Evolutionary conservation across 2,888 invertebrate species (phyloP), one percentile per base, ranked within the genome.

Genomic region (Drosophila pegasa): DNA sequence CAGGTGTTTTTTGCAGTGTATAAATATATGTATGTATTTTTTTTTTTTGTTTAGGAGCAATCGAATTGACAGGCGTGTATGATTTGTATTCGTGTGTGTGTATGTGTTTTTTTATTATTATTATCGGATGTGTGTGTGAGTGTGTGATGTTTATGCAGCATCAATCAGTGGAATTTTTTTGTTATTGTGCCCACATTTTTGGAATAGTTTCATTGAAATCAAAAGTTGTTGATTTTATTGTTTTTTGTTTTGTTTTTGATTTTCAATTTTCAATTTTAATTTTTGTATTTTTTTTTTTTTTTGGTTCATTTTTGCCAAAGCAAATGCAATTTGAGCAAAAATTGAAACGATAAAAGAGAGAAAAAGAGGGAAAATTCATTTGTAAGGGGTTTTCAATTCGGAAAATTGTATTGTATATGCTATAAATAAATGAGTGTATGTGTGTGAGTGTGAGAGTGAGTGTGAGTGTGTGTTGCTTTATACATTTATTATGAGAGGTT

Each of bases 361-460:
- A 83, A 72, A 80, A 79, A 69, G 71, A 71, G 67, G 66, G 75
- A 77, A 75, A 69, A 75, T 86, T 75, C 65, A 77, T 77, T 88
- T 88, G 65, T 74, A 87, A 67, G 70, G 84, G 64, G 50, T 58
- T 50, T 50, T 81, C 48, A 65, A 50, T 65, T 55, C 54, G 51
- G n/a, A 63, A 57, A 66, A 22, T 61, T 37, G 47, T 51, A 25
- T 41, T 52, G 18, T 20, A 25, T 55, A 50, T 55, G 43, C 20
- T 74, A 54, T 57, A 81, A 70, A 66, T 71, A 63, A 59, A 65
- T 71, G 45, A 40, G 31, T 43, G 38, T 69, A 16, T 16, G 37
- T 18, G n/a, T 47, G 50, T 16, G 37, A 45, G 31, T 16, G 56
- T 58, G 29, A 48, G 31, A 3, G 22, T 33, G 47, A 25, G 5